A percentile compares a stretch with the other conserved stretches of the same genome.
Evolutionary conservation across 2,797 vertebrate species (phyloP).

Genomic region (Micromesistius poutassou): DNA sequence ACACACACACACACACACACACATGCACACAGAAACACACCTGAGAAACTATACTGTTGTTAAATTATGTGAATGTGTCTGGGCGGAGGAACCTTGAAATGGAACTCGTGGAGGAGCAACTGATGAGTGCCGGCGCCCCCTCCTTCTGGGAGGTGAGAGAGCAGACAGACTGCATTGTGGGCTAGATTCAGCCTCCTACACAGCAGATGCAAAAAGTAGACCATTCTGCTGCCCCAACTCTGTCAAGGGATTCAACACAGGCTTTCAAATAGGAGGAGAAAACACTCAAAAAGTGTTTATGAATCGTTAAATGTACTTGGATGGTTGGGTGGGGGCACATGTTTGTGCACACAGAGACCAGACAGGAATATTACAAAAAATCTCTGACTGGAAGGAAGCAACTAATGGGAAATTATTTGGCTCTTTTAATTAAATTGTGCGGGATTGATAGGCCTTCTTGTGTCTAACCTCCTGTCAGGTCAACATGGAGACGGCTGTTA

Average conservation of each 20-base stretch:
- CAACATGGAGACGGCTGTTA: not conserved
- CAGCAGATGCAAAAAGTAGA: conserved; percentile 58
- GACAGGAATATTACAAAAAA: not conserved
- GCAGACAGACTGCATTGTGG: conserved; percentile 57
- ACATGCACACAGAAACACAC: conserved; percentile 22
- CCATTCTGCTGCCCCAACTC: conserved; percentile 43
- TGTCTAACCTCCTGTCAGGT: not conserved
- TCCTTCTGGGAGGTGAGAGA: conserved; percentile 60
- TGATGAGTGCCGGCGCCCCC: conserved; percentile 13
- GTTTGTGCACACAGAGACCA: no score
- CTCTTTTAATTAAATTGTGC: not conserved
- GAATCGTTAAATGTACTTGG: no score
- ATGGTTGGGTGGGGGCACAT: no score
- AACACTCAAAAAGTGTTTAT: no score
- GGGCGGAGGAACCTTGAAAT: conserved; percentile 32
- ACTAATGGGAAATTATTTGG: not conserved
- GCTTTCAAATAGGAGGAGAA: no score
- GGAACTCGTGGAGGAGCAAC: conserved; percentile 27
- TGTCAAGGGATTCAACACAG: not conserved
- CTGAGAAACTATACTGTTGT: conserved; percentile 40
- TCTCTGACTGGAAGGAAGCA: no score
- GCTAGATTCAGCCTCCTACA: conserved; percentile 63
- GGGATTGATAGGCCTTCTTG: not conserved
- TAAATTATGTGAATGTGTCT: conserved; percentile 31
- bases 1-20: no score